Evolutionary conservation across 2,888 invertebrate species (phyloP).

Genomic region (Drosophila glabriapex): DNA sequence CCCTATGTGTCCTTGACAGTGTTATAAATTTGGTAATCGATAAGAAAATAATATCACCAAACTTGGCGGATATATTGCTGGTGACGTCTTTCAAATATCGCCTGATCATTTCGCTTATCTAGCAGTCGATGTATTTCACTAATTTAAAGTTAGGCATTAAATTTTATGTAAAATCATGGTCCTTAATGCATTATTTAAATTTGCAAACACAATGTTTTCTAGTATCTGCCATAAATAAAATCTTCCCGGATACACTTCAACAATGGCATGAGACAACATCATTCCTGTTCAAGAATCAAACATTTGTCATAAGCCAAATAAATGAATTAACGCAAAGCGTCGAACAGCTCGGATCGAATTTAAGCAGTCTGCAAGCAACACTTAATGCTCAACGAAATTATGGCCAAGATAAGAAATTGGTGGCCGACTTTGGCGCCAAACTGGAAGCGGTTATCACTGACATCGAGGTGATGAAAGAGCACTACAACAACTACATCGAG

Average conservation of each 20-base stretch:
- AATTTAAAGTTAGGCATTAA: background rate
- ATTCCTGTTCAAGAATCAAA: constrained; percentile 89
- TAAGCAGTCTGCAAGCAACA: constrained; percentile 75
- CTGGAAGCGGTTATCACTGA: constrained; percentile 83
- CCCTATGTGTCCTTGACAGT: background rate
- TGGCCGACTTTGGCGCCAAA: constrained; percentile 85
- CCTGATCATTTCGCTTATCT: background rate
- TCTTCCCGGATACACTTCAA: constrained; percentile 90
- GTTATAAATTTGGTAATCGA: background rate
- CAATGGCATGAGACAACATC: constrained; percentile 90
- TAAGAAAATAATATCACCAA: background rate
- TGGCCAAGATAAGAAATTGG: constrained; percentile 83
- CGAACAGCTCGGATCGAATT: constrained; percentile 86
- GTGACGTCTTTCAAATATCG: background rate
- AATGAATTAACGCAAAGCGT: constrained; percentile 87
- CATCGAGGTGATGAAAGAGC: constrained; percentile 82
- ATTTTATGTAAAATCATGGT: background rate
- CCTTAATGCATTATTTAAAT: background rate
- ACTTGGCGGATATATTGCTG: background rate
- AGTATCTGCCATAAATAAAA: constrained; percentile 90
- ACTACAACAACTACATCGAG: constrained; percentile 78
- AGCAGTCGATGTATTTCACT: background rate
- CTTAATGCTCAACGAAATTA: constrained; percentile 80
- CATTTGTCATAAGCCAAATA: constrained; percentile 87
- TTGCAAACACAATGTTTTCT: constrained; percentile 29